A percentile compares a stretch with the other conserved stretches of the same genome.
These are phyloP conservation scores for Blastobasis lacticolella DNA, from an alignment of 2,888 invertebrate genomes.

Conservation along the genomic window DNA sequence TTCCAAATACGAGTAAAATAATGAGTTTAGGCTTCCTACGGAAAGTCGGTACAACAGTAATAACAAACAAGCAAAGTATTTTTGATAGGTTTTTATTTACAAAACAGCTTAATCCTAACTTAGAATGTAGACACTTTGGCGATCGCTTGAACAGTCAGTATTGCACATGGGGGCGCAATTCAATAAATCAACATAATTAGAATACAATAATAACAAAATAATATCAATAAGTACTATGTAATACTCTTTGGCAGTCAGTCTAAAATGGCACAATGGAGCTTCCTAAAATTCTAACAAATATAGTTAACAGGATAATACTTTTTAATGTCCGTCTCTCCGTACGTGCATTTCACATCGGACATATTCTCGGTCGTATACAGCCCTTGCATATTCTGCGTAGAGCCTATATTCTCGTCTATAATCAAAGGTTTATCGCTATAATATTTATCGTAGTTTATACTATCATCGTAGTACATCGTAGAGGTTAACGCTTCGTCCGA, in stretches of 20 bases:
- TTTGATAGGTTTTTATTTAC: too few relatives aligned
- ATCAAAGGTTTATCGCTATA: conserved; percentile 25
- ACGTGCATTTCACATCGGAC: conserved; percentile 1
- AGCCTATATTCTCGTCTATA: conserved; percentile 26
- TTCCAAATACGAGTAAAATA: too few relatives aligned
- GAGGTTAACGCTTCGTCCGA: conserved; percentile 28
- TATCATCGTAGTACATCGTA: conserved; percentile 51
- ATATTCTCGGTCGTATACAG: conserved; percentile 22
- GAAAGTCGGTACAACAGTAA: too few relatives aligned
- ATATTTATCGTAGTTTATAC: conserved; percentile 44
- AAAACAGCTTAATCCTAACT: too few relatives aligned
- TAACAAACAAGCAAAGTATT: too few relatives aligned
- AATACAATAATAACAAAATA: conserved; percentile 22
- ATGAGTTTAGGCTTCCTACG: too few relatives aligned
- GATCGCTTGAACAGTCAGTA: too few relatives aligned
- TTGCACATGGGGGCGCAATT: too few relatives aligned
- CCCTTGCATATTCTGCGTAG: conserved; percentile 22
- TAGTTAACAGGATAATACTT: conserved; percentile 49
- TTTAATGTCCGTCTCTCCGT: conserved; percentile 39
- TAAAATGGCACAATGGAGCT: conserved; percentile 28
- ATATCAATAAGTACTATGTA: conserved; percentile 23
- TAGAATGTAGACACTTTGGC: too few relatives aligned
- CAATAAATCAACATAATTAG: neutral
- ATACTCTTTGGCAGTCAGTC: conserved; percentile 57
- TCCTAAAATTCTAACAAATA: conserved; percentile 42